Evolutionary conservation across 2,797 vertebrate species (phyloP).

Genomic region (Cryptoprocta ferox): DNA sequence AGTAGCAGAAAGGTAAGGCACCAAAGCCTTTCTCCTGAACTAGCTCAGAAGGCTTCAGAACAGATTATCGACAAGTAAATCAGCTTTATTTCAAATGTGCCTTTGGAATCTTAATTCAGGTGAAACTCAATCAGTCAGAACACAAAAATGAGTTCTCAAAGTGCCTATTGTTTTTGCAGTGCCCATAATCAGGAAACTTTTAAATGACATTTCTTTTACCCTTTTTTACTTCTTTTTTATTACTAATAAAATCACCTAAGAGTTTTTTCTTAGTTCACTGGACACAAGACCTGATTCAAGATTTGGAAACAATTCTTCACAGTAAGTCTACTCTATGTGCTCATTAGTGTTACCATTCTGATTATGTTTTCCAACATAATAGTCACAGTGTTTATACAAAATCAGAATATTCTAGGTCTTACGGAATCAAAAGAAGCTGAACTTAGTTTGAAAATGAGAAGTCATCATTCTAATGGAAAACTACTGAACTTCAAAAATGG

Average conservation of each 20-base stretch:
- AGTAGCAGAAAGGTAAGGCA: neutral
- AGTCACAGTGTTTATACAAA: neutral
- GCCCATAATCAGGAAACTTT: constrained; percentile 21
- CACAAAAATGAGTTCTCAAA: constrained; percentile 49
- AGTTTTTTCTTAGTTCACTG: neutral
- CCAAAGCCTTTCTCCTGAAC: neutral
- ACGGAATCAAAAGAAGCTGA: constrained; percentile 8
- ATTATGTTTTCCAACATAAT: neutral
- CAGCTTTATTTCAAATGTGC: constrained; percentile 64
- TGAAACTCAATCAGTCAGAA: constrained; percentile 58
- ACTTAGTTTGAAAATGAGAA: constrained; percentile 16
- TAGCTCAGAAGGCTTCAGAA: neutral
- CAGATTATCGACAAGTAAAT: neutral
- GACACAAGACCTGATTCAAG: neutral
- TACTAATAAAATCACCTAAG: neutral
- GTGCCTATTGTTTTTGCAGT: constrained; percentile 39
- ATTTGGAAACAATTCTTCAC: neutral
- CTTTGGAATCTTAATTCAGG: constrained; percentile 52
- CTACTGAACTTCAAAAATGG: neutral
- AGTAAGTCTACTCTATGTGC: neutral
- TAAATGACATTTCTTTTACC: constrained; percentile 9
- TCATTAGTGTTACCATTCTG: neutral
- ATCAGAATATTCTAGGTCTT: neutral
- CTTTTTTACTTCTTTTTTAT: neutral
- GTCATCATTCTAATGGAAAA: constrained; percentile 18